A percentile compares a stretch with the other conserved stretches of the same genome.
Conservation (phyloP, 2,113 vertebrate genomes). For the Erpornis zantholeuca region DNA sequence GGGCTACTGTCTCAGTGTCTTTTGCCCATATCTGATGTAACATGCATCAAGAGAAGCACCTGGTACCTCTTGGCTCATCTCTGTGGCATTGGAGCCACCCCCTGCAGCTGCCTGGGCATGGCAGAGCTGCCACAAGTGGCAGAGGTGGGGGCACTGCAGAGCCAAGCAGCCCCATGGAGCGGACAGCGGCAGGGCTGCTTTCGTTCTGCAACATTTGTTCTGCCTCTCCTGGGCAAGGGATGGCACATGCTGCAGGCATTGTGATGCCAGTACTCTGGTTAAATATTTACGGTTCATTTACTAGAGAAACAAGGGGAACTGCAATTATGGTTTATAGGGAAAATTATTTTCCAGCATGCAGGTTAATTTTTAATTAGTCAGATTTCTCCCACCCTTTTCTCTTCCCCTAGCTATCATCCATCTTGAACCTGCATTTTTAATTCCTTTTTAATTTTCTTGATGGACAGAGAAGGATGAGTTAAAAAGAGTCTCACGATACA, state of each 20-base stretch:
- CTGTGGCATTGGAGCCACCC: neutral
- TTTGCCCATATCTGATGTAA: neutral
- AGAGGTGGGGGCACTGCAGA: neutral
- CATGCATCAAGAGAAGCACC: neutral
- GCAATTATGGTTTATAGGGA: slow-evolving; percentile 20
- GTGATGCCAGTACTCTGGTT: neutral
- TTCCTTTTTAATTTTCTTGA: neutral
- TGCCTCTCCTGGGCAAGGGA: neutral
- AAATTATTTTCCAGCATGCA: neutral
- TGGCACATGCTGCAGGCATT: neutral
- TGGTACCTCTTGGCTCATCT: neutral
- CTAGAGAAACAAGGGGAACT: slow-evolving; percentile 8
- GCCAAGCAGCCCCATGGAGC: neutral
- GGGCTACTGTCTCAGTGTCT: neutral
- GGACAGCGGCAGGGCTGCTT: neutral
- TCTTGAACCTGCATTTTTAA: neutral
- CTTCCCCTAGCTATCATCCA: neutral
- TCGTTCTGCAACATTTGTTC: neutral
- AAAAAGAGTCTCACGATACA: neutral
- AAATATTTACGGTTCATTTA: slow-evolving; percentile 71
- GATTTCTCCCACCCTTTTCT: neutral
- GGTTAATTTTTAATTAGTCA: slow-evolving; percentile 12
- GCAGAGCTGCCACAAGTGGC: neutral
- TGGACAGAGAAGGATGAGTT: neutral
- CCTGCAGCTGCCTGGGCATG: neutral